These are phyloP conservation scores for Ursus arctos DNA, from an alignment of 2,113 vertebrate genomes.

Conservation along the genomic window DNA sequence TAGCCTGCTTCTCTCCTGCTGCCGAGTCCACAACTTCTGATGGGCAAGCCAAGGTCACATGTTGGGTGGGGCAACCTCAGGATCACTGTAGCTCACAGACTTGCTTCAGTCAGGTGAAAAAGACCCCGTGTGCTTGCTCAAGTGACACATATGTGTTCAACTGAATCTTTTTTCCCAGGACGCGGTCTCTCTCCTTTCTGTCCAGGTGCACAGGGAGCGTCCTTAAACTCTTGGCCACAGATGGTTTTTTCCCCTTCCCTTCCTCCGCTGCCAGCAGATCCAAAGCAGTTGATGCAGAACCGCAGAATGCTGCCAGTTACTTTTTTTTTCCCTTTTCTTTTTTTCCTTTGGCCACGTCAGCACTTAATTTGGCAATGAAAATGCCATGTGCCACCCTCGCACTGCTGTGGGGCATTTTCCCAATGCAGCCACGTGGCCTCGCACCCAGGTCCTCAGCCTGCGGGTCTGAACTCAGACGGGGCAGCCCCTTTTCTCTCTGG, in stretches of 20 bases:
- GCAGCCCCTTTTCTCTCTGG: rapidly evolving
- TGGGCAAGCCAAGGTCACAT: neutral
- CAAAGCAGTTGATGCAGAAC: neutral
- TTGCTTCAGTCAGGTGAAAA: neutral
- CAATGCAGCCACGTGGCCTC: neutral
- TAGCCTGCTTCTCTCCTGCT: neutral
- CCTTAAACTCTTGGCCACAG: neutral
- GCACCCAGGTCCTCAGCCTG: neutral
- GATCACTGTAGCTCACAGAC: rapidly evolving
- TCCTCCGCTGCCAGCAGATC: neutral
- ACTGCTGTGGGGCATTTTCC: neutral
- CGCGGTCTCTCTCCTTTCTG: neutral
- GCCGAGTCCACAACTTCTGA: no score
- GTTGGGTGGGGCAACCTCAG: neutral
- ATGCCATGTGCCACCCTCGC: neutral
- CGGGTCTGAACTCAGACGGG: neutral
- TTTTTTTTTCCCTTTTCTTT: neutral
- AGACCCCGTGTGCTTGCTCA: neutral
- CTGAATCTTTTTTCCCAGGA: neutral
- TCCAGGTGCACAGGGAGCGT: neutral
- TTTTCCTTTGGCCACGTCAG: neutral
- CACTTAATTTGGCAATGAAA: neutral
- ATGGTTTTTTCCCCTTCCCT: neutral
- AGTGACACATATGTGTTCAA: rapidly evolving
- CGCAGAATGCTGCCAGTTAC: neutral